Conservation (phyloP, 1,140 invertebrate species). For the Palaemon carinicauda region DNA sequence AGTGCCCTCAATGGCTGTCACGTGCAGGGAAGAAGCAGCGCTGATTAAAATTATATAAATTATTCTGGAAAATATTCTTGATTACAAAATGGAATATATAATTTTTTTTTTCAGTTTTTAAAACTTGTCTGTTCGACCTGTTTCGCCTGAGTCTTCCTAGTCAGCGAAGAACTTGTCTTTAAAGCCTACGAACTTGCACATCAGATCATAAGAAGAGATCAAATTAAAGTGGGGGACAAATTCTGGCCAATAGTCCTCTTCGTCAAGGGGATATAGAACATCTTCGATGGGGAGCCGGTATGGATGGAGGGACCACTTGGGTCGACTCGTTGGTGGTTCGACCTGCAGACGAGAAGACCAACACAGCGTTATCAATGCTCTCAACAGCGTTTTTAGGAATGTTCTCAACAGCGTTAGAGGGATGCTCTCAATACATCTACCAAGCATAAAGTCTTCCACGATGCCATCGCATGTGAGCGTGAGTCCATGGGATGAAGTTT, state of each 20-base stretch:
- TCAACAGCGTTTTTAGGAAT: too few relatives aligned
- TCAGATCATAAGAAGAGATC: neutral
- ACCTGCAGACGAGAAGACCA: neutral
- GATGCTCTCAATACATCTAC: too few relatives aligned
- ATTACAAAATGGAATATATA: neutral
- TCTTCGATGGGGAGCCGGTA: neutral
- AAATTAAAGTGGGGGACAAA: neutral
- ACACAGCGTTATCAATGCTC: neutral
- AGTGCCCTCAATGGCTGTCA: too few relatives aligned
- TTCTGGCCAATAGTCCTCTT: neutral
- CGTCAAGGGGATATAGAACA: neutral
- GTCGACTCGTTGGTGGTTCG: neutral
- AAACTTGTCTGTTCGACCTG: neutral
- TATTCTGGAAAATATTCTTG: neutral
- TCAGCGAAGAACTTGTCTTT: neutral
- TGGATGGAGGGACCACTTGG: neutral
- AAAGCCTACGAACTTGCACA: neutral
- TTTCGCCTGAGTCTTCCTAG: neutral
- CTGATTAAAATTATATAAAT: neutral
- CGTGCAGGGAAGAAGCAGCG: neutral
- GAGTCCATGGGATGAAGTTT: too few relatives aligned
- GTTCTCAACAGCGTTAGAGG: too few relatives aligned
- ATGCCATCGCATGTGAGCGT: too few relatives aligned
- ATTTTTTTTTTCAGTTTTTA: neutral
- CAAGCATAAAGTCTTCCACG: too few relatives aligned